phyloP scores from a whole-genome alignment of 2,113 vertebrate species.

The Mellivora capensis region DNA sequence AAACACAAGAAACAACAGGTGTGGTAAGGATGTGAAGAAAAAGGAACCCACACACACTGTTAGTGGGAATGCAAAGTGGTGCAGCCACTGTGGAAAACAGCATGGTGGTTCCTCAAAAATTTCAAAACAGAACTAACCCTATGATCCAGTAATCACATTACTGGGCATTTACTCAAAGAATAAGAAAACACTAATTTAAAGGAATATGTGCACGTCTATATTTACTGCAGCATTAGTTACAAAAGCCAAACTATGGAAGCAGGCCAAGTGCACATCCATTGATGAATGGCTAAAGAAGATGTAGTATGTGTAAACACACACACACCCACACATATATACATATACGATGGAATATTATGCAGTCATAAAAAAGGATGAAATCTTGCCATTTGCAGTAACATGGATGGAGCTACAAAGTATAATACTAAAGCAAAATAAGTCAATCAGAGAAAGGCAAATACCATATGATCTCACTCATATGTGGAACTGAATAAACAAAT shows the following conservation, averaged over 20 bases:
- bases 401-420: not conserved
- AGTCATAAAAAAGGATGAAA: not conserved
- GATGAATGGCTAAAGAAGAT: not conserved
- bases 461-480: not conserved
- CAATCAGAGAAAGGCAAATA: not conserved
- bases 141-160: not conserved
- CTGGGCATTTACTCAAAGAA: not conserved
- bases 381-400: not conserved
- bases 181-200: not conserved
- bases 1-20: not conserved
- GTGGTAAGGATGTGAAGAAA: not conserved
- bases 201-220: not conserved
- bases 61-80: not conserved
- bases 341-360: not conserved
- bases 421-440: not conserved
- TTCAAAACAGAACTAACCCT: not conserved
- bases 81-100: not conserved
- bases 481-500: not conserved
- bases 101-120: not conserved
- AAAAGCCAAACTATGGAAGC: not conserved
- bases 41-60: not conserved
- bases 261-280: not conserved
- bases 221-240: not conserved
- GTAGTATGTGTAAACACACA: not conserved
- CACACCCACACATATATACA: not conserved